Evolutionary conservation across 1,140 invertebrate genomes (phyloP).

Genomic region (Trichogramma pretiosum): DNA sequence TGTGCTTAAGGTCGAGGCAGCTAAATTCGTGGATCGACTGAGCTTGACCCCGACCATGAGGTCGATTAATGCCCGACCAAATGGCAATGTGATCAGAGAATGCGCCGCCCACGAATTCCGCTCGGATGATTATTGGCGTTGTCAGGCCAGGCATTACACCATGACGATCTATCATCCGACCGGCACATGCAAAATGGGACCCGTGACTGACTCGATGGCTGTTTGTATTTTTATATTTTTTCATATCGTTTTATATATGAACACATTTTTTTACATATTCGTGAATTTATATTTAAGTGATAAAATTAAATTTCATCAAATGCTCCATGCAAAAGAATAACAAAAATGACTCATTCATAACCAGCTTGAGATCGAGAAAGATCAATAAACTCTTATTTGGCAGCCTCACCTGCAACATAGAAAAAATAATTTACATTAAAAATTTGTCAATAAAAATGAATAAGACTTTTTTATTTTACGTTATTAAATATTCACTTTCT

Average conservation of each 20-base stretch:
- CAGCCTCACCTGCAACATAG: neutral
- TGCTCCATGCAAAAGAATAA: too few species aligned
- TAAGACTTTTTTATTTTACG: too few species aligned
- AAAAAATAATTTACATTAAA: neutral
- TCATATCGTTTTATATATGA: neutral
- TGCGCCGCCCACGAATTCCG: slow-evolving; percentile 48
- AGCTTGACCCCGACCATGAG: slow-evolving; percentile 56
- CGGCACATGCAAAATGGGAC: slow-evolving; percentile 24
- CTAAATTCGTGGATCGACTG: slow-evolving; percentile 57
- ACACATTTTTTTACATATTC: too few species aligned
- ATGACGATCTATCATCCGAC: slow-evolving; percentile 17
- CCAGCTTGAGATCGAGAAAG: too few species aligned
- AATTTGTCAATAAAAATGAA: too few species aligned
- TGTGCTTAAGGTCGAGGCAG: slow-evolving; percentile 55
- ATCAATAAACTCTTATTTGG: neutral
- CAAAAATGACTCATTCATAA: too few species aligned
- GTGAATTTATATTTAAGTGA: too few species aligned
- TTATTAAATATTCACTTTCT: too few species aligned
- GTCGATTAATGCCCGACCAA: slow-evolving; percentile 53
- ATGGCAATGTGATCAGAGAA: slow-evolving; percentile 52
- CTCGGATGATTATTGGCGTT: slow-evolving; percentile 61
- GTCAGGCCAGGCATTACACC: slow-evolving; percentile 58
- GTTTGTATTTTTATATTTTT: slow-evolving; percentile 6
- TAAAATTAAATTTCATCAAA: too few species aligned
- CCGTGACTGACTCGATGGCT: slow-evolving; percentile 41